A percentile compares a stretch with the other conserved stretches of the same genome.
Evolutionary conservation across 2,888 invertebrate genomes (phyloP).

Genomic region (Aporophyla nigra): DNA sequence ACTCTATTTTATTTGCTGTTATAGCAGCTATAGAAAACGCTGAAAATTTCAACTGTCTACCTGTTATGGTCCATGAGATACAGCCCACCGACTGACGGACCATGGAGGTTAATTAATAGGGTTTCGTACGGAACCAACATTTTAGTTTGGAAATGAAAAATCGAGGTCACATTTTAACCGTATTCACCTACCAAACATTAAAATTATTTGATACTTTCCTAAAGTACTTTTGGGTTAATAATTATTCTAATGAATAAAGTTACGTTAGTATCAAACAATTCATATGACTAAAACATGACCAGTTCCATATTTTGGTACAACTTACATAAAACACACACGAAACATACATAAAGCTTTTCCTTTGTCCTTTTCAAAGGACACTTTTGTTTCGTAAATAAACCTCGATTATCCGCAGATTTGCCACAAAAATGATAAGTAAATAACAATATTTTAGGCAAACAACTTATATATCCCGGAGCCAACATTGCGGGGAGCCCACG

Average conservation of each 20-base stretch:
- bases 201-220: background rate
- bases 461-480: slow-evolving; percentile 86
- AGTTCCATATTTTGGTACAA: slow-evolving; percentile 51
- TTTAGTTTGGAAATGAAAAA: no score
- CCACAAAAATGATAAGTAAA: slow-evolving; percentile 88
- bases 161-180: background rate
- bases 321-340: slow-evolving; percentile 63
- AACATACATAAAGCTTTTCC: slow-evolving; percentile 68
- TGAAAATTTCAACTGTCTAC: no score
- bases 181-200: background rate
- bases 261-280: slow-evolving; percentile 11
- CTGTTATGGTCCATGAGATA: no score
- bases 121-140: no score
- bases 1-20: no score
- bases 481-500: slow-evolving; percentile 79
- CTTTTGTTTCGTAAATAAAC: slow-evolving; percentile 81
- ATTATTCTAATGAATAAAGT: slow-evolving; percentile 16
- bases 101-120: no score
- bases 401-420: slow-evolving; percentile 87
- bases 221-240: background rate
- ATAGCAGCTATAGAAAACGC: no score
- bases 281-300: slow-evolving; percentile 32
- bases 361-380: slow-evolving; percentile 79
- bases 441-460: slow-evolving; percentile 89
- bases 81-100: no score